These are phyloP conservation scores for Philonicus albiceps DNA, from an alignment of 2,888 invertebrate species.

Conservation along the genomic window DNA sequence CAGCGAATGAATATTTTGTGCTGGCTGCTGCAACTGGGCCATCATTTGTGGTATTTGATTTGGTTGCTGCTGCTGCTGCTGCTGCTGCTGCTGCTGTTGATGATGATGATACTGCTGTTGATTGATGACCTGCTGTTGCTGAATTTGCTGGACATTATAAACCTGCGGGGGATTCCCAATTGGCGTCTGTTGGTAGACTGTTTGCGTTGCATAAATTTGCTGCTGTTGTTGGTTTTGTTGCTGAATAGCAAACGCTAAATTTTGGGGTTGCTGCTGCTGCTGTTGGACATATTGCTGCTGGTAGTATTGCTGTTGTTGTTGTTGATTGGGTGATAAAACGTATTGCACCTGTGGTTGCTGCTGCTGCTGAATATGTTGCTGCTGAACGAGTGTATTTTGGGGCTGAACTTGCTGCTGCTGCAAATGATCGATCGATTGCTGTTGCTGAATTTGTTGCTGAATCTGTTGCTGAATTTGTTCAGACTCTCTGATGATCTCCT, in stretches of 20 bases:
- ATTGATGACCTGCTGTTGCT: not conserved
- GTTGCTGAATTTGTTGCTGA: slow-evolving; percentile 46
- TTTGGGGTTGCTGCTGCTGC: slow-evolving; percentile 46
- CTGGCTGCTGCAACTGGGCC: not conserved
- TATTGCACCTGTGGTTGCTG: not conserved
- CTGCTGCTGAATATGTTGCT: slow-evolving; percentile 44
- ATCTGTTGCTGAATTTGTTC: slow-evolving; percentile 58
- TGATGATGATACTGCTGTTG: not conserved
- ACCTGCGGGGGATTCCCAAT: slow-evolving; percentile 55
- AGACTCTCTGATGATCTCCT: slow-evolving; percentile 63
- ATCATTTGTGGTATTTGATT: not conserved
- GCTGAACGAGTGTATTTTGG: slow-evolving; percentile 54
- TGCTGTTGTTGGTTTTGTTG: slow-evolving; percentile 46
- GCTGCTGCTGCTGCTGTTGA: slow-evolving; percentile 10
- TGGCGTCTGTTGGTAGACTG: slow-evolving; percentile 55
- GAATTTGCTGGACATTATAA: slow-evolving; percentile 23
- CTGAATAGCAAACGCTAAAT: not conserved
- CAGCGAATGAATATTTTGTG: not conserved
- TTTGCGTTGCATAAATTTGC: slow-evolving; percentile 47
- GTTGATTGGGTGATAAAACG: slow-evolving; percentile 42
- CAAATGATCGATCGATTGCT: slow-evolving; percentile 45
- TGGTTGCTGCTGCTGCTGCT: slow-evolving; percentile 10
- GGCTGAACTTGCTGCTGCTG: slow-evolving; percentile 49
- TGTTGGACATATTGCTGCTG: slow-evolving; percentile 45
- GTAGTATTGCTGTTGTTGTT: slow-evolving; percentile 54